phyloP scores from a whole-genome alignment of 2,888 invertebrate genomes.

The Lingula anatina region DNA sequence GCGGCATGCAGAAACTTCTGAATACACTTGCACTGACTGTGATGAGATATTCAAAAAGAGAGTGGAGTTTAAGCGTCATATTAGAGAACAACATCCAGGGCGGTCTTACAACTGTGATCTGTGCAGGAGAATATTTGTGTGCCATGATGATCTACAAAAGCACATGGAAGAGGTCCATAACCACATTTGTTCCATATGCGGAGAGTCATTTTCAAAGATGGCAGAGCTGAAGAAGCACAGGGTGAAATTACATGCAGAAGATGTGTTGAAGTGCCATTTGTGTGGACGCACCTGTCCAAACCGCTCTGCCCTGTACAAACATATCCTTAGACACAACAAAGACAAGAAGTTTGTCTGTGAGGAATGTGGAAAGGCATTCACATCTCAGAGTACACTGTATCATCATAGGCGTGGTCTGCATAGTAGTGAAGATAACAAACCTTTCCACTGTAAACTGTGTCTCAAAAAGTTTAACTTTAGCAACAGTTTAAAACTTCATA shows the following conservation, averaged over 20 bases:
- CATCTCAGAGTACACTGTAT: constrained; percentile 29
- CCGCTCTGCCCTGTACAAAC: neutral
- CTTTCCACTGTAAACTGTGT: constrained; percentile 36
- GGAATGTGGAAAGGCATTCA: constrained; percentile 31
- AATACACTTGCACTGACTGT: neutral
- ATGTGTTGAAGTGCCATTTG: neutral
- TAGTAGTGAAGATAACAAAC: constrained; percentile 17
- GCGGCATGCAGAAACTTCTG: too few relatives aligned
- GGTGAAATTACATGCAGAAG: neutral
- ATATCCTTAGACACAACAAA: constrained; percentile 3
- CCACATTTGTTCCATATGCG: neutral
- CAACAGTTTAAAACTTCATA: constrained; percentile 38
- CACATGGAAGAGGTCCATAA: neutral
- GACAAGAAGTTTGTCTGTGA: constrained; percentile 25
- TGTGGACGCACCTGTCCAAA: neutral
- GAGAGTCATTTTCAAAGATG: neutral
- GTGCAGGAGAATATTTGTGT: too few relatives aligned
- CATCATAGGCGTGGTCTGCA: constrained; percentile 41
- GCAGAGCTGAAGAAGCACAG: neutral
- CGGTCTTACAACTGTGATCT: too few relatives aligned
- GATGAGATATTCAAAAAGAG: neutral
- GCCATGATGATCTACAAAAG: too few relatives aligned
- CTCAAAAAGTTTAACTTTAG: constrained; percentile 33
- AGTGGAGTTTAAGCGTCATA: neutral
- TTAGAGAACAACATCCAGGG: too few relatives aligned